Evolutionary conservation across 2,113 vertebrate genomes (phyloP).

Genomic region (Cisticola juncidis): DNA sequence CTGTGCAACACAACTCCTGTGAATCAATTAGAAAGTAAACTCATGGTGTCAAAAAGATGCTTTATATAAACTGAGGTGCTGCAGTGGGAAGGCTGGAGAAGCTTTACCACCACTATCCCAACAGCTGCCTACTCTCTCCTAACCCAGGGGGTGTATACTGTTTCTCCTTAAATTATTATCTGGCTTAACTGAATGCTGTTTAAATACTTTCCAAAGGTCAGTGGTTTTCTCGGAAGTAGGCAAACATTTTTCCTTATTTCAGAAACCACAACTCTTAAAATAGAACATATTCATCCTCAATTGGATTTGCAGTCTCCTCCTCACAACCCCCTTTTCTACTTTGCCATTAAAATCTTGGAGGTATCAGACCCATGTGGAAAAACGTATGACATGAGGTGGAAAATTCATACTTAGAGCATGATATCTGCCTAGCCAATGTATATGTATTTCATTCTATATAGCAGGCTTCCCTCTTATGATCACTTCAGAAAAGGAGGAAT

Average conservation of each 20-base stretch:
- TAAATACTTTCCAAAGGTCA: background rate
- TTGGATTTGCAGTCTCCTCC: background rate
- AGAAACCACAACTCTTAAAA: background rate
- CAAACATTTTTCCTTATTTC: background rate
- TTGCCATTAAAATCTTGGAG: background rate
- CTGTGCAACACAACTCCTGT: background rate
- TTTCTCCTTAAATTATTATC: background rate
- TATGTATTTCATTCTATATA: background rate
- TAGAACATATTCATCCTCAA: background rate
- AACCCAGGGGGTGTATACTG: background rate
- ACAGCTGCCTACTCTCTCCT: background rate
- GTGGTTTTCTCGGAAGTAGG: background rate
- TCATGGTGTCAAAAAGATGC: background rate
- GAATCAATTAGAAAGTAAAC: background rate
- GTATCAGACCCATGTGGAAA: background rate
- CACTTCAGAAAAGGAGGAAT: background rate
- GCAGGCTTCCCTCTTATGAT: background rate
- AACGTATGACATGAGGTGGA: background rate
- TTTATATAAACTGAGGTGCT: background rate
- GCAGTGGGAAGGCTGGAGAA: background rate
- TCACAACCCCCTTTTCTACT: background rate
- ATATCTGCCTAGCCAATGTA: background rate
- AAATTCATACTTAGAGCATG: background rate
- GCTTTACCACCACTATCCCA: background rate
- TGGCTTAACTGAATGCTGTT: background rate